Evolutionary conservation across 2,888 invertebrate genomes (phyloP).

Genomic region (Masnerella sp.): DNA sequence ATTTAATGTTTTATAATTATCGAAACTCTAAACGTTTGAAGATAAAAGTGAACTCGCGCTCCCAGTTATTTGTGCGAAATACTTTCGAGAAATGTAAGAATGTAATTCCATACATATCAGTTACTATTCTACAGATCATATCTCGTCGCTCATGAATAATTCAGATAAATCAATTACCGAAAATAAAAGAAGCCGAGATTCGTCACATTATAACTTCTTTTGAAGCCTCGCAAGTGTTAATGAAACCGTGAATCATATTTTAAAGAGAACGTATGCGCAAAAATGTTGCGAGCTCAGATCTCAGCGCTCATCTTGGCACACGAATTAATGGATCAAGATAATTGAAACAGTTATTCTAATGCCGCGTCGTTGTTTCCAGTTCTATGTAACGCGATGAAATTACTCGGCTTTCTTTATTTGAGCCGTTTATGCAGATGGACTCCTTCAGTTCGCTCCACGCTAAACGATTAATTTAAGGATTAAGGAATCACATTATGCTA

Average conservation of each 20-base stretch:
- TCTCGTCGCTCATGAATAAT: slow-evolving; percentile 35
- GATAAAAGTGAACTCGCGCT: slow-evolving; percentile 14
- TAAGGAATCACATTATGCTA: slow-evolving; percentile 42
- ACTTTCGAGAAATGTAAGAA: too few species aligned
- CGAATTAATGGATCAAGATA: slow-evolving; percentile 55
- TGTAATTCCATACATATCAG: background rate
- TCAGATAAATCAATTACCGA: slow-evolving; percentile 33
- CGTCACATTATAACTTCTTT: slow-evolving; percentile 31
- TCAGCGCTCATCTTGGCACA: slow-evolving; percentile 34
- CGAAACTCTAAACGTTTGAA: slow-evolving; percentile 18
- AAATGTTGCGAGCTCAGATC: slow-evolving; percentile 31
- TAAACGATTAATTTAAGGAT: slow-evolving; percentile 38
- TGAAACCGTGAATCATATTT: slow-evolving; percentile 40
- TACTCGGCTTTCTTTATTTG: slow-evolving; percentile 47
- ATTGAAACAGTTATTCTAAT: slow-evolving; percentile 56
- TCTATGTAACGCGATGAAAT: slow-evolving; percentile 45
- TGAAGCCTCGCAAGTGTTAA: slow-evolving; percentile 24
- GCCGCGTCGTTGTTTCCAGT: slow-evolving; percentile 42
- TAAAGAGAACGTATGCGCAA: slow-evolving; percentile 19
- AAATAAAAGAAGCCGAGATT: slow-evolving; percentile 23
- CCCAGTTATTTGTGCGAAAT: too few species aligned
- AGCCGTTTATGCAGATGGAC: slow-evolving; percentile 45
- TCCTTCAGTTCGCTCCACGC: slow-evolving; percentile 29
- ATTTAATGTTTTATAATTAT: slow-evolving; percentile 44
- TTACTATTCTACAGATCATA: slow-evolving; percentile 12